Evolutionary conservation across 2,797 vertebrate genomes (phyloP), one percentile per base, ranked within the genome.

Genomic region (Triplophysa bombifrons): DNA sequence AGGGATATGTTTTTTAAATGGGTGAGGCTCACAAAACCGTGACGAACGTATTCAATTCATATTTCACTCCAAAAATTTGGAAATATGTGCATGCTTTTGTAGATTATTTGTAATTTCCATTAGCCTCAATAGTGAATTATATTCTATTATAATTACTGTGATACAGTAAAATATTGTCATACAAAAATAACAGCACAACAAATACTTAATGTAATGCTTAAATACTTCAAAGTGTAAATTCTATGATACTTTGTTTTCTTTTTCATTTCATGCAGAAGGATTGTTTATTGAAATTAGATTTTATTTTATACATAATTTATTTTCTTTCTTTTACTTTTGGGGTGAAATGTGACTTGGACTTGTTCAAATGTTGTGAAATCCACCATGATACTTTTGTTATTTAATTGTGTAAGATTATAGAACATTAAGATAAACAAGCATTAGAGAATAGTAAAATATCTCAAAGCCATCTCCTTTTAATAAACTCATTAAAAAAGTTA

Each of bases 401-500:
- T 30, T 4, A 30, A 5, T 30, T 34, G 22, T 0, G 16, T 79
- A 66, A 79, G 25, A 79, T 69, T 56, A 65, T n/a, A 66, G 50
- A 56, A 66, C 9, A 61, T 65, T 16, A 72, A 46, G 72, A 56
- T 9, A 55, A 11, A 34, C 38, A 80, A 80, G 70, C 22, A 56
- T 72, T 13, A 55, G 8, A 64, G 63, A 34, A 77, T 56, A 61
- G 25, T 17, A 53, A 72, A 65, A 55, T 44, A 27, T 51, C 16
- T 11, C 14, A n/a, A 61, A 60, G 22, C 71, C 10, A n/a, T 53
- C 50, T 60, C 55, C 19, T 65, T 64, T 64, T 64, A n/a, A 71
- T 22, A 61, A 19, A 46, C 61, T 64, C 6, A 53, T 78, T 72
- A 53, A 64, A 60, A 53, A 58, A 72, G 58, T 63, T 64, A 34